Conservation (phyloP, 2,113 vertebrate species). For the Pithys albifrons region DNA sequence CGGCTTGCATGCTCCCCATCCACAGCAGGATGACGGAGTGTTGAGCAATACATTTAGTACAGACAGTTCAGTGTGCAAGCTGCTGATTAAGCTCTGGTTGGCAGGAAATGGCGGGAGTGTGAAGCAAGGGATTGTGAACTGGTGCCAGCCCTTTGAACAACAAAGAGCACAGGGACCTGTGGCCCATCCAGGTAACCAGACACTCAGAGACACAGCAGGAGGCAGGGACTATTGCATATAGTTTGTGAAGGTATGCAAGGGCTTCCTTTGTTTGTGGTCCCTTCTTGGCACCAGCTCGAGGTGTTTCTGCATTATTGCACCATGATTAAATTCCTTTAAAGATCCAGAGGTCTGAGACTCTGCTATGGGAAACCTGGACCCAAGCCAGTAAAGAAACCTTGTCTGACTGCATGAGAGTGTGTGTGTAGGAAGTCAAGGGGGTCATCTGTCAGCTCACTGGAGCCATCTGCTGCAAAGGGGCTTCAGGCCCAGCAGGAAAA, state of each 20-base stretch:
- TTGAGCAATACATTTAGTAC: not conserved
- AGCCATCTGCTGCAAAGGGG: not conserved
- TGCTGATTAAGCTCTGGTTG: not conserved
- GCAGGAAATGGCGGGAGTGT: not conserved
- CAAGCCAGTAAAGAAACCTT: not conserved
- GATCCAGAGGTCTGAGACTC: not conserved
- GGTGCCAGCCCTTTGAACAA: not conserved
- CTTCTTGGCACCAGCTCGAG: not conserved
- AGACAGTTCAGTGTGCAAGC: not conserved
- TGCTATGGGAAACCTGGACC: not conserved
- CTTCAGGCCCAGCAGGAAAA: not conserved
- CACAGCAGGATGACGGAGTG: not conserved
- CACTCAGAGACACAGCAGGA: not conserved
- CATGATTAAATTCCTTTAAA: not conserved
- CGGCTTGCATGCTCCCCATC: accelerated
- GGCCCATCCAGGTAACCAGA: not conserved
- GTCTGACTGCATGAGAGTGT: not conserved
- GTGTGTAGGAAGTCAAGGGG: not conserved
- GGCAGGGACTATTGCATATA: too few relatives aligned
- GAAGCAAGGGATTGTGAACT: not conserved
- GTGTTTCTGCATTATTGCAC: not conserved
- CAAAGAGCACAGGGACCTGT: not conserved
- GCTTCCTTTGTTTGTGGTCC: not conserved
- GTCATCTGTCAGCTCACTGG: not conserved
- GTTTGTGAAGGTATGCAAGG: not conserved